These are phyloP conservation scores for Watsonalla cultraria DNA, from an alignment of 2,888 invertebrate genomes.

Conservation along the genomic window DNA sequence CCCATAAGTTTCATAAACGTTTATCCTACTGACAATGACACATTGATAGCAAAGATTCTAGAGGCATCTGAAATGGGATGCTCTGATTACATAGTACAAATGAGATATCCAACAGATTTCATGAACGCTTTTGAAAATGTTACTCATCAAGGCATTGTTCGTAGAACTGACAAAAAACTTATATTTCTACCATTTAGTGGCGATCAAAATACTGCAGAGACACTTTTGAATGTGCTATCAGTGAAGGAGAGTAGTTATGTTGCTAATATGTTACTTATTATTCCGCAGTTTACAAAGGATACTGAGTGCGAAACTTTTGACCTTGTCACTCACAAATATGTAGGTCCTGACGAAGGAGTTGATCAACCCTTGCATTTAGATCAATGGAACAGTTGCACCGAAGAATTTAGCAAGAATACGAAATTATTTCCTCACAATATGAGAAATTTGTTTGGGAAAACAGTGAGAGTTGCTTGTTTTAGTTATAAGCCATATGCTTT, in stretches of 20 bases:
- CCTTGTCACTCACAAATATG: slow-evolving; percentile 62
- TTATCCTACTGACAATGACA: slow-evolving; percentile 25
- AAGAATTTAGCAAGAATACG: slow-evolving; percentile 39
- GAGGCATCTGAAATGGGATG: slow-evolving; percentile 64
- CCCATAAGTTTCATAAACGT: slow-evolving; percentile 36
- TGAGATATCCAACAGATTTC: slow-evolving; percentile 50
- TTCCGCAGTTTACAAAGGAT: slow-evolving; percentile 21
- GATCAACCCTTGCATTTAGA: slow-evolving; percentile 49
- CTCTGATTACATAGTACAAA: slow-evolving; percentile 63
- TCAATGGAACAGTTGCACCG: slow-evolving; percentile 55
- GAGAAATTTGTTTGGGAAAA: slow-evolving; percentile 61
- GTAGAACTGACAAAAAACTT: slow-evolving; percentile 67
- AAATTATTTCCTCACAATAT: slow-evolving; percentile 73
- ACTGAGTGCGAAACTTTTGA: slow-evolving; percentile 38
- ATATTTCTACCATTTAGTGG: slow-evolving; percentile 50
- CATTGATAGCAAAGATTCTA: slow-evolving; percentile 36
- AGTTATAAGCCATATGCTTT: slow-evolving; percentile 80
- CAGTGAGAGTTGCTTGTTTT: slow-evolving; percentile 74
- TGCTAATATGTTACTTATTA: slow-evolving; percentile 51
- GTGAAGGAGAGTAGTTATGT: slow-evolving; percentile 49
- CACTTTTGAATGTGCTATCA: slow-evolving; percentile 37
- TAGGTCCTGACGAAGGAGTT: slow-evolving; percentile 40
- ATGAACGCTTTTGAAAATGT: slow-evolving; percentile 58
- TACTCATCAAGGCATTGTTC: slow-evolving; percentile 47
- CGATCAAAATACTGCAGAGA: slow-evolving; percentile 12